Percentiles rank a stretch among this genome's conserved stretches.
Evolutionary conservation across 2,888 invertebrate species (phyloP).

Genomic region (Drosophila histrio): DNA sequence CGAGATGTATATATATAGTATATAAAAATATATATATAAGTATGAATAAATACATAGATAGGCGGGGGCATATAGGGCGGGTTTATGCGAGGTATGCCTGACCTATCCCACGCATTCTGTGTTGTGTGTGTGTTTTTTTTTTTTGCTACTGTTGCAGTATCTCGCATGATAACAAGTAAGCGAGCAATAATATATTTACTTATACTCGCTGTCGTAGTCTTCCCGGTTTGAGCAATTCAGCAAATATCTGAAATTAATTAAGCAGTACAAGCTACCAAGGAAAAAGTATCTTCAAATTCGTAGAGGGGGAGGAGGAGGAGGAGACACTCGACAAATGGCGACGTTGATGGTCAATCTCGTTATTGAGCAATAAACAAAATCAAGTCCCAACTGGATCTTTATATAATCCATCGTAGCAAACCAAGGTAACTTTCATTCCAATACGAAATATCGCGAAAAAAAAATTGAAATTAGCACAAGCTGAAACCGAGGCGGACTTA

Average conservation of each 20-base stretch:
- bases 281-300: slow-evolving; percentile 2
- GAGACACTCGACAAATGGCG: slow-evolving; percentile 7
- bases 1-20: background rate
- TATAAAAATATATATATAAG: background rate
- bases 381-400: slow-evolving; percentile 44
- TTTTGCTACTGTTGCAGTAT: slow-evolving; percentile 33
- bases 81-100: slow-evolving; percentile 15
- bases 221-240: slow-evolving; percentile 11
- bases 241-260: slow-evolving; percentile 18
- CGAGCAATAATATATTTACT: slow-evolving; percentile 8
- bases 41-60: too few species aligned
- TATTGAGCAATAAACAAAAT: slow-evolving; percentile 27
- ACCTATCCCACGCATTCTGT: slow-evolving; percentile 42
- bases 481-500: slow-evolving; percentile 39
- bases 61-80: background rate
- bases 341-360: slow-evolving; percentile 1
- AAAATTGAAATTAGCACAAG: slow-evolving; percentile 30
- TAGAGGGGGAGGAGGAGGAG: background rate
- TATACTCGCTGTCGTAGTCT: slow-evolving; percentile 5
- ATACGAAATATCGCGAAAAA: slow-evolving; percentile 4
- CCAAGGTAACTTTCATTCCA: slow-evolving; percentile 40
- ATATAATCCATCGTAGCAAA: slow-evolving; percentile 48
- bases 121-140: slow-evolving; percentile 12
- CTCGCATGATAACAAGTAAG: slow-evolving; percentile 42
- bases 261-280: slow-evolving; percentile 12